Evolutionary conservation across 2,888 invertebrate species (phyloP).

Genomic region (Charanyca ferruginea): DNA sequence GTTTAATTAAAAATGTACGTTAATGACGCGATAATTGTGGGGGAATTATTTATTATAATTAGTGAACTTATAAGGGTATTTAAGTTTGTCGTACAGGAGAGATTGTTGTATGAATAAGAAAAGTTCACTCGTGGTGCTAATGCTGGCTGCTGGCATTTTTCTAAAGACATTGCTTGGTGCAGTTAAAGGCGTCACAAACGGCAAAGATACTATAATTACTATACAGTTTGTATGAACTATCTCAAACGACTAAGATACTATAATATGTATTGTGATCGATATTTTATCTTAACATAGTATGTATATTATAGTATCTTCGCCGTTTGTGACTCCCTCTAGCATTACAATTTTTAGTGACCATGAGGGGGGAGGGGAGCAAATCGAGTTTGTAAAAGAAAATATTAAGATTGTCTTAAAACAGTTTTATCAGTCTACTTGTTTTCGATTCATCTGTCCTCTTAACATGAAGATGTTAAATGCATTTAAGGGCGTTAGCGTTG

Average conservation of each 20-base stretch:
- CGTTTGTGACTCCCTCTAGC: too few relatives aligned
- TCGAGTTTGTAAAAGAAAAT: too few relatives aligned
- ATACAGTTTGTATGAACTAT: too few relatives aligned
- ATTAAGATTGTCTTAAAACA: too few relatives aligned
- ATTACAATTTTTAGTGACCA: too few relatives aligned
- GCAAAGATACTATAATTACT: too few relatives aligned
- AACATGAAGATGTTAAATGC: background rate
- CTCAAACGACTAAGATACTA: too few relatives aligned
- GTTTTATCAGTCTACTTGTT: background rate
- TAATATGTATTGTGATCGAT: too few relatives aligned
- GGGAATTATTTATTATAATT: constrained; percentile 1
- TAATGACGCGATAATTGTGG: constrained; percentile 6
- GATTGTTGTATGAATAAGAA: background rate
- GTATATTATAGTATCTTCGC: too few relatives aligned
- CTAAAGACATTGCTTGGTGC: background rate
- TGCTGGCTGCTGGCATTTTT: background rate
- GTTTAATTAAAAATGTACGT: constrained; percentile 31
- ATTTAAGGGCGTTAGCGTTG: background rate
- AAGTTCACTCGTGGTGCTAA: background rate
- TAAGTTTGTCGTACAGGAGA: background rate
- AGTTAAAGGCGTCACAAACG: too few relatives aligned
- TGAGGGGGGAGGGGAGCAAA: too few relatives aligned
- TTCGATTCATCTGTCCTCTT: background rate
- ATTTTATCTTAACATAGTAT: too few relatives aligned
- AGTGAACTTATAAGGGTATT: background rate